phyloP scores from a whole-genome alignment of 1,140 invertebrate genomes.

The Agrilus planipennis region DNA sequence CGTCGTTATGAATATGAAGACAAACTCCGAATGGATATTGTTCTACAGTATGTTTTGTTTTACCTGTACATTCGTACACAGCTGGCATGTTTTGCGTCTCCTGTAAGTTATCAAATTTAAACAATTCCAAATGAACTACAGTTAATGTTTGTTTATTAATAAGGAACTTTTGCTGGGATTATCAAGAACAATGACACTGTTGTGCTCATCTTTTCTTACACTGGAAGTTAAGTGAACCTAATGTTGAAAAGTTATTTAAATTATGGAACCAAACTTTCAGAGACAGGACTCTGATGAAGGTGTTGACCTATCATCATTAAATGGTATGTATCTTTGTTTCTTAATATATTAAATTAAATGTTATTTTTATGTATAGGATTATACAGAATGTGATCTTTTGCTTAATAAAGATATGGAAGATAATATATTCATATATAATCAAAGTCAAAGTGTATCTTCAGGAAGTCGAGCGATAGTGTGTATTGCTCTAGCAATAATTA shows the following conservation, averaged over 20 bases:
- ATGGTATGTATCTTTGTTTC: slow-evolving; percentile 14
- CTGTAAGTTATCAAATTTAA: no score
- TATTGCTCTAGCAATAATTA: slow-evolving; percentile 49
- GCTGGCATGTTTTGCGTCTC: no score
- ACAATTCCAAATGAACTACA: no score
- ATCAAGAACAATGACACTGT: no score
- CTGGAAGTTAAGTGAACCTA: neutral
- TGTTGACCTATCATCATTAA: slow-evolving; percentile 21
- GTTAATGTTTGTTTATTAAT: no score
- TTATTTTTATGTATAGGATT: slow-evolving; percentile 36
- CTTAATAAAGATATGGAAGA: slow-evolving; percentile 37
- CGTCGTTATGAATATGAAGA: no score
- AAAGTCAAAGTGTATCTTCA: slow-evolving; percentile 46
- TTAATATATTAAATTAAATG: slow-evolving; percentile 1
- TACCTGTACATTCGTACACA: no score
- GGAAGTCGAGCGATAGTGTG: slow-evolving; percentile 62
- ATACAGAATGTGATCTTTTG: slow-evolving; percentile 40
- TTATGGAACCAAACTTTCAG: slow-evolving; percentile 26
- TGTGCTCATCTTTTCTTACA: no score
- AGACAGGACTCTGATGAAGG: slow-evolving; percentile 27
- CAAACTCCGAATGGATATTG: no score
- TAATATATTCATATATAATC: slow-evolving; percentile 54
- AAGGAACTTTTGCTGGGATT: no score
- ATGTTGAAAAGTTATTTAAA: slow-evolving; percentile 7
- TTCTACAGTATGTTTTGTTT: no score